These are phyloP conservation scores for Apaloderma vittatum DNA, from an alignment of 2,113 vertebrate species.

Conservation along the genomic window DNA sequence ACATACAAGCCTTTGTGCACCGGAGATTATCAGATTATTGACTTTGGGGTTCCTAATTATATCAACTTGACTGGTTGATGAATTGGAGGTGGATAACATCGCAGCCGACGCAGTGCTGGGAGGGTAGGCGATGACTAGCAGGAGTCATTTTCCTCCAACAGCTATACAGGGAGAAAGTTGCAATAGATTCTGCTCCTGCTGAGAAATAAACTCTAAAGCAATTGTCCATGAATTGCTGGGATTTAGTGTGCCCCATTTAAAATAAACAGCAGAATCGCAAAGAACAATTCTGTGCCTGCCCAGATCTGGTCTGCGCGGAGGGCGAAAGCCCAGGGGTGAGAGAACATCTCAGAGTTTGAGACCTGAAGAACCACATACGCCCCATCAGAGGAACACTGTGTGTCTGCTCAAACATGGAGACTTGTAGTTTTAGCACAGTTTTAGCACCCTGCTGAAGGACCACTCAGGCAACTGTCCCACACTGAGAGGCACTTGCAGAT, in stretches of 20 bases:
- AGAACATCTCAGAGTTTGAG: rapidly evolving
- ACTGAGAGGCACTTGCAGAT: not conserved
- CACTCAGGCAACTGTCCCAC: not conserved
- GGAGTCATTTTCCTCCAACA: conserved; percentile 1
- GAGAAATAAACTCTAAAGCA: conserved; percentile 14
- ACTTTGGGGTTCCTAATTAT: conserved; percentile 59
- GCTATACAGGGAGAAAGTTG: not conserved
- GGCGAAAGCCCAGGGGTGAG: not conserved
- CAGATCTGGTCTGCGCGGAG: not conserved
- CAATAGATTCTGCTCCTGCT: conserved; percentile 20
- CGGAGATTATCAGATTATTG: conserved; percentile 66
- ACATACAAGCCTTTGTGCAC: conserved; percentile 13
- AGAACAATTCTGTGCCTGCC: not conserved
- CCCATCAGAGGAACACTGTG: not conserved
- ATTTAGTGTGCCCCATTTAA: not conserved
- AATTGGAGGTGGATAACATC: conserved; percentile 31
- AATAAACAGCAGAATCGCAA: not conserved
- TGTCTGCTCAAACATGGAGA: rapidly evolving
- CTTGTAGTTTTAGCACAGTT: not conserved
- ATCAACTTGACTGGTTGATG: conserved; percentile 55
- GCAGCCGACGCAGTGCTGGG: not conserved
- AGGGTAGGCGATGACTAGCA: not conserved
- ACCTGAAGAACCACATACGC: not conserved
- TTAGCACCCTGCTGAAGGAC: not conserved
- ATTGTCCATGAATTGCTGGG: not conserved